Base-by-base conservation (phyloP, 2,797 vertebrate species). In the Melanotaenia boesemani region DNA sequence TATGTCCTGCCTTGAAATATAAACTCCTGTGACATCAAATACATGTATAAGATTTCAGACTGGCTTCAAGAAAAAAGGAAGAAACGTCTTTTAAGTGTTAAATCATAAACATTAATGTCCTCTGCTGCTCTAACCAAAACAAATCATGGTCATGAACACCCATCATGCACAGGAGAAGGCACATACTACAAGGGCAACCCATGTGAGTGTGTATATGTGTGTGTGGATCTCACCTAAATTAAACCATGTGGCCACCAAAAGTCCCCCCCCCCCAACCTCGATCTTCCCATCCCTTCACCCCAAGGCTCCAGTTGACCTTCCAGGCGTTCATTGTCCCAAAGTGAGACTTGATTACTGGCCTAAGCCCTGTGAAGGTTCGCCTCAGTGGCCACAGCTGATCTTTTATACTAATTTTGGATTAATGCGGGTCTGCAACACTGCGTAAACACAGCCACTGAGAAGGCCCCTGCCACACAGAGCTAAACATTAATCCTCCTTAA, bases 361-460 rank as follows among this genome's bases (percentile, higher is more conserved):
- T 96, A 95, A 96, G 95, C 95, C 94, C 95, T 93, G 90, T 86
- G 88, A 93, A 95, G 96, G 93, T 94, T 94, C 95, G 94, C 93
- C 92, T 94, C 93, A 94, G 94, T 94, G 94, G 94, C 93, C 94
- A 94, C 95, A 96, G 96, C 96, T 98, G 96, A 97, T 98, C 97
- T 98, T 99, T 98, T 97, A 96, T 97, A 98, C 97, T 98, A 97
- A 98, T 98, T 99, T 98, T 93, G 97, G 97, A 98, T 99, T 98
- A 98, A 98, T 97, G 96, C 94, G 77, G 95, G 96, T 96, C 96
- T 96, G 93, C 95, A 94, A 95, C 95, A 94, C 95, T 97, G 96
- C 96, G 95, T 97, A 97, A 98, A 98, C 97, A 98, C 93, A 95
- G 95, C 95, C 96, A 95, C 95, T 90, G 95, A 95, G 96, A 94